A percentile compares a stretch with the other conserved stretches of the same genome.
Evolutionary conservation across 2,113 vertebrate genomes (phyloP).

Genomic region (Gallinago paraguaiae): DNA sequence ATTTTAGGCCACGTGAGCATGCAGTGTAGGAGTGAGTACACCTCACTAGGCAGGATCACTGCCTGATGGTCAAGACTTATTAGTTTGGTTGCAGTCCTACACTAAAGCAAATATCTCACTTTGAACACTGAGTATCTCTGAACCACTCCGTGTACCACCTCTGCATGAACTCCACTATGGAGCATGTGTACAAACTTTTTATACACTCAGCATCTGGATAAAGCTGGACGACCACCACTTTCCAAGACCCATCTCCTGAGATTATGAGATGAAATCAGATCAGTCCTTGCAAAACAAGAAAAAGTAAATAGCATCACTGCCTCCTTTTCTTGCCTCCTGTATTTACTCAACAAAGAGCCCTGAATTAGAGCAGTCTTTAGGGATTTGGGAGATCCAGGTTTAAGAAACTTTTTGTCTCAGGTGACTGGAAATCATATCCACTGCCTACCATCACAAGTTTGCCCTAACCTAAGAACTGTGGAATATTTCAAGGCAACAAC

Average conservation of each 20-base stretch:
- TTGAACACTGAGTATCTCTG: not conserved
- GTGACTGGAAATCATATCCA: not conserved
- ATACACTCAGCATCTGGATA: not conserved
- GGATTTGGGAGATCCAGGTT: not conserved
- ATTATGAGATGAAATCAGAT: not conserved
- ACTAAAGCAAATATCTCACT: not conserved
- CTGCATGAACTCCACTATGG: not conserved
- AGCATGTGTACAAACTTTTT: not conserved
- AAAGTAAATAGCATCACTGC: not conserved
- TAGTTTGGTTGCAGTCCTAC: not conserved
- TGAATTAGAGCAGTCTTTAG: not conserved
- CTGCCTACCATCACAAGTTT: not conserved
- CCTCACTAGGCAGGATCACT: not conserved
- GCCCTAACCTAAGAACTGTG: not conserved
- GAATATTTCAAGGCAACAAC: not conserved
- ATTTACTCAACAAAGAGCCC: not conserved
- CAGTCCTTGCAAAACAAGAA: not conserved
- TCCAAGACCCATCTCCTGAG: not conserved
- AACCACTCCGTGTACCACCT: not conserved
- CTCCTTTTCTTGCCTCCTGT: not conserved
- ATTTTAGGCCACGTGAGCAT: fast-evolving
- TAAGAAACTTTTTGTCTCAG: not conserved
- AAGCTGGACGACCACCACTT: not conserved
- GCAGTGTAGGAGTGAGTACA: not conserved
- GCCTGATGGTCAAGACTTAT: not conserved